Evolutionary conservation across 2,113 vertebrate genomes (phyloP).

Genomic region (Phrynocephalus versicolor): DNA sequence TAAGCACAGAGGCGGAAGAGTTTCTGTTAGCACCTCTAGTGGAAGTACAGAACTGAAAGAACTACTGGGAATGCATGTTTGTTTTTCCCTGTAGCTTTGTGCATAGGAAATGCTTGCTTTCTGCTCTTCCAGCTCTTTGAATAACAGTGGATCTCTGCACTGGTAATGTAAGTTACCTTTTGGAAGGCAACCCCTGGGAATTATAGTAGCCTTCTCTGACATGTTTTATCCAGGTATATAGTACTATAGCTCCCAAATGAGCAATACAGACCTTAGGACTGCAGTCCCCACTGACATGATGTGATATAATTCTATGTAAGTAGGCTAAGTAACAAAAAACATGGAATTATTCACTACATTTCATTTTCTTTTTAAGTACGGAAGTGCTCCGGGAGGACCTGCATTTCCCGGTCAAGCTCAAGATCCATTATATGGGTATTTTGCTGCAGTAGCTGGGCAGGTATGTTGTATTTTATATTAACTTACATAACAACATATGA

Average conservation of each 20-base stretch:
- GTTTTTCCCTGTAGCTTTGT: no score
- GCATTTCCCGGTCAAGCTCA: constrained; percentile 76
- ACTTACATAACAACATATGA: neutral
- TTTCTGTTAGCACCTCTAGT: no score
- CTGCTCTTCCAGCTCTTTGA: no score
- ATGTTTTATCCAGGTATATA: no score
- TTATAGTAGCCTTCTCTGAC: no score
- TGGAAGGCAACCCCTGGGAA: no score
- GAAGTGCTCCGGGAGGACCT: constrained; percentile 78
- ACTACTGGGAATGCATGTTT: no score
- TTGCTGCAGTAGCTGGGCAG: constrained; percentile 79
- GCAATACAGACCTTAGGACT: neutral
- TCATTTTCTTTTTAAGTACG: constrained; percentile 67
- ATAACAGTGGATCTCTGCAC: no score
- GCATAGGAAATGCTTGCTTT: no score
- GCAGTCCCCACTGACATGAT: neutral
- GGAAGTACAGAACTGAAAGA: no score
- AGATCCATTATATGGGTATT: constrained; percentile 81
- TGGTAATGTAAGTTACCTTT: no score
- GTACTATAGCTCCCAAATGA: neutral
- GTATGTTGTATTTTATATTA: constrained; percentile 48
- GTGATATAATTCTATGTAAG: neutral
- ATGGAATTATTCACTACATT: neutral
- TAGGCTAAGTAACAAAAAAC: neutral
- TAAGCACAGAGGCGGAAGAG: no score